These are phyloP conservation scores for Thamnophis sirtalis DNA, from an alignment of 2,113 vertebrate genomes.

Conservation along the genomic window DNA sequence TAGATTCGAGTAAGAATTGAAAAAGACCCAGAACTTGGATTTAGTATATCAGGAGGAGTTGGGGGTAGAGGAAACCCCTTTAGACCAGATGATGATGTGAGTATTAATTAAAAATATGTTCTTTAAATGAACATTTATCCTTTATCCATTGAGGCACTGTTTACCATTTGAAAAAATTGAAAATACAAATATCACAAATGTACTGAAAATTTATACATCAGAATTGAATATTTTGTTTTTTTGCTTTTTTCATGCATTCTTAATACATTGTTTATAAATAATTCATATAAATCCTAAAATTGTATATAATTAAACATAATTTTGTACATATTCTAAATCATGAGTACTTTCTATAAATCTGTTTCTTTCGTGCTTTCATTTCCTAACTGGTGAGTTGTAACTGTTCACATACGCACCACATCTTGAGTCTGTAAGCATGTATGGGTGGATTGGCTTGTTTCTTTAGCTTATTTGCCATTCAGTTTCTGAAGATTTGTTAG, in stretches of 20 bases:
- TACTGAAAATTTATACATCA: not conserved
- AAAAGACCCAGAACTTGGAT: slow-evolving; percentile 97
- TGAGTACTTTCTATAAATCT: not conserved
- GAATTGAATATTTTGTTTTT: not conserved
- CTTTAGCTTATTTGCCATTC: not conserved
- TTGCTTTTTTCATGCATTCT: not conserved
- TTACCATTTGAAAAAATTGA: not conserved
- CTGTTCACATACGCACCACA: not conserved
- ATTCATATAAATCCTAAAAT: not conserved
- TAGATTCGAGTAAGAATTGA: slow-evolving; percentile 91
- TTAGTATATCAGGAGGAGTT: slow-evolving; percentile 97
- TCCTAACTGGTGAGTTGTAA: not conserved
- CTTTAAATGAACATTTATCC: slow-evolving; percentile 16
- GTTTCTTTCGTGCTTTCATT: not conserved
- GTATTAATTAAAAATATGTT: slow-evolving; percentile 47
- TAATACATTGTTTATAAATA: not conserved
- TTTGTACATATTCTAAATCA: not conserved
- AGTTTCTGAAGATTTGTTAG: not conserved
- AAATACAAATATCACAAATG: not conserved
- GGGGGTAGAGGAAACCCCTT: slow-evolving; percentile 96
- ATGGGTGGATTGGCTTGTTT: not conserved
- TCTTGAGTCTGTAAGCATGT: not conserved
- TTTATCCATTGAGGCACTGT: not conserved
- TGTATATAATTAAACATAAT: not conserved
- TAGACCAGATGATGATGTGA: slow-evolving; percentile 90